Evolutionary conservation across 1,140 invertebrate species (phyloP).

Genomic region (Drosophila watanabei): DNA sequence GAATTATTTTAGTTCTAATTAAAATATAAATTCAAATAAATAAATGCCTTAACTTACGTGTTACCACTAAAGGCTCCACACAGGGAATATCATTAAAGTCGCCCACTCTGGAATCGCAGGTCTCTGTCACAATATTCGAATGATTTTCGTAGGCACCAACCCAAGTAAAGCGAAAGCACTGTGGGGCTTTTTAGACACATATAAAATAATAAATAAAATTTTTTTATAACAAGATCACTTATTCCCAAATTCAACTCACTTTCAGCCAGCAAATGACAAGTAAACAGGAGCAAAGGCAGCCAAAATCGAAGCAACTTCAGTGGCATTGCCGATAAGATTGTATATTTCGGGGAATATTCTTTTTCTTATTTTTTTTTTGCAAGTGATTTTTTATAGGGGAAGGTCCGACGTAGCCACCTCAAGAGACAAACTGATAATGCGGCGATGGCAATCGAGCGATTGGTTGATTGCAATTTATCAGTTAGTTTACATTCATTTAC

Average conservation of each 20-base stretch:
- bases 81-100: slow-evolving; percentile 77
- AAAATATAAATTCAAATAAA: rapidly evolving
- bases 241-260: slow-evolving; percentile 40
- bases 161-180: slow-evolving; percentile 82
- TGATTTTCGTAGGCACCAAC: slow-evolving; percentile 76
- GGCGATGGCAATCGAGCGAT: slow-evolving; percentile 17
- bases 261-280: slow-evolving; percentile 36
- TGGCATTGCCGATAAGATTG: slow-evolving; percentile 57
- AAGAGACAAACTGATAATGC: slow-evolving; percentile 57
- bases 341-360: slow-evolving; percentile 23
- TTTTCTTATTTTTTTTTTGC: not conserved
- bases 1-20: too few species aligned
- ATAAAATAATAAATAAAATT: not conserved
- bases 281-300: slow-evolving; percentile 47
- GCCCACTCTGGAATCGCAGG: slow-evolving; percentile 60
- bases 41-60: slow-evolving; percentile 39
- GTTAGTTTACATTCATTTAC: slow-evolving; percentile 21
- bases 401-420: slow-evolving; percentile 38
- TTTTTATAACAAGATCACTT: not conserved
- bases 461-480: slow-evolving; percentile 44
- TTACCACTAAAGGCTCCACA: slow-evolving; percentile 65
- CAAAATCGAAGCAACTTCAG: slow-evolving; percentile 31
- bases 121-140: slow-evolving; percentile 56
- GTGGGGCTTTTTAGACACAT: slow-evolving; percentile 46
- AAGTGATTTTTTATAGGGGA: slow-evolving; percentile 15